A percentile compares a stretch with the other conserved stretches of the same genome.
Evolutionary conservation across 1,140 invertebrate species (phyloP).

Genomic region (Brachionus sp.): DNA sequence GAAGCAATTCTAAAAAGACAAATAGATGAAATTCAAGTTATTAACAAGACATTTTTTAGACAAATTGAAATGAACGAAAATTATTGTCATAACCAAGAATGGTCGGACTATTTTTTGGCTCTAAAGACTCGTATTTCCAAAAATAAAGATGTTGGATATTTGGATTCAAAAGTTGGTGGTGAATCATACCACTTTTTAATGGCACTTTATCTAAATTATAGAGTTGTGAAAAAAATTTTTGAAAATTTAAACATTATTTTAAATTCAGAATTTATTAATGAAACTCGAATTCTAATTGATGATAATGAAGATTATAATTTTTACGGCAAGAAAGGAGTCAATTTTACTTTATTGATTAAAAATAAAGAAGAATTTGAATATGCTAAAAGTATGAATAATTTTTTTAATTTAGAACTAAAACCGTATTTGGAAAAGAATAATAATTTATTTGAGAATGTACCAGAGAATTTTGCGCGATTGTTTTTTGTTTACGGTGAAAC

Average conservation of each 20-base stretch:
- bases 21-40: background rate
- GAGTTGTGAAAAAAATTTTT: background rate
- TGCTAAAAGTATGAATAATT: background rate
- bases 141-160: background rate
- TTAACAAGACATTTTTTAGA: background rate
- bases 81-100: background rate
- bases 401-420: background rate
- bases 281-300: background rate
- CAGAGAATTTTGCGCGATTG: background rate
- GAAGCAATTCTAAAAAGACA: slow-evolving; percentile 1
- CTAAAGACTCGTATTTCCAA: background rate
- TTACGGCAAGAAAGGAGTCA: background rate
- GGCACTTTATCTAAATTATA: background rate
- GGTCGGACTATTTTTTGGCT: background rate
- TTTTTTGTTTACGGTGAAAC: slow-evolving; percentile 22
- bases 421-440: background rate
- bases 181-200: background rate
- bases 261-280: background rate
- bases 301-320: background rate
- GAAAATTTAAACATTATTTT: background rate
- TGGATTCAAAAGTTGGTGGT: background rate
- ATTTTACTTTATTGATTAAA: background rate
- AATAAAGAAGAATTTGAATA: background rate
- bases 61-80: background rate
- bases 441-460: background rate